Percentiles rank a stretch among this genome's conserved stretches.
These are phyloP conservation scores for Arctopsyche grandis DNA, from an alignment of 1,140 invertebrate genomes.

Conservation along the genomic window DNA sequence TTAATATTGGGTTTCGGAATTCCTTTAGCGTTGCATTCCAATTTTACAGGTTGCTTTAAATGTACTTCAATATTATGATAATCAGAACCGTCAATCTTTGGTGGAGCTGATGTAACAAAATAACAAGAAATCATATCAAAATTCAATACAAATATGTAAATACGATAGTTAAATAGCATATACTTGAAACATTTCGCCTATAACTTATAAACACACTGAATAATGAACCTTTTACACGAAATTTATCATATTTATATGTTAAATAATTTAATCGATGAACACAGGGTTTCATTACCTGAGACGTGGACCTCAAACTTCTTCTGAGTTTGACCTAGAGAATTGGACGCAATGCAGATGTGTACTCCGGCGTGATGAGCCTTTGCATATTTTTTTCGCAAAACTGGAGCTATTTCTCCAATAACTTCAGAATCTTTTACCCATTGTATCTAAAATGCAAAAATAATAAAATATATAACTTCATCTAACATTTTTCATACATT, in stretches of 20 bases:
- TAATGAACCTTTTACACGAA: neutral
- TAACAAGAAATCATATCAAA: neutral
- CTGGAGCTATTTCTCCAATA: conserved; percentile 58
- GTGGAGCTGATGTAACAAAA: conserved; percentile 35
- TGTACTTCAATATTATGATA: conserved; percentile 33
- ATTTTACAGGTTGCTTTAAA: conserved; percentile 29
- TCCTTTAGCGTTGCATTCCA: conserved; percentile 60
- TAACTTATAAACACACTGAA: neutral
- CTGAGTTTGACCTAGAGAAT: conserved; percentile 57
- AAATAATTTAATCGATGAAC: neutral
- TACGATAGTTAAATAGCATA: too few species aligned
- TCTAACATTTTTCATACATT: neutral
- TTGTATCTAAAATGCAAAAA: conserved; percentile 57
- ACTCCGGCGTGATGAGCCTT: conserved; percentile 57
- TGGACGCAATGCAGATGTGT: conserved; percentile 60
- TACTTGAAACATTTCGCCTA: too few species aligned
- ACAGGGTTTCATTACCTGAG: conserved; percentile 54
- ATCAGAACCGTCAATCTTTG: conserved; percentile 37
- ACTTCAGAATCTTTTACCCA: conserved; percentile 51
- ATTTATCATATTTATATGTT: neutral
- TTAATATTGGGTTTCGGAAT: conserved; percentile 57
- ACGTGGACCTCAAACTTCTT: conserved; percentile 58
- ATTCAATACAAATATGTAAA: neutral
- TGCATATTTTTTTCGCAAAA: conserved; percentile 57
- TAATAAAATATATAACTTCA: neutral